Evolutionary conservation across 2,888 invertebrate species (phyloP).

Genomic region (Pyrrhosoma nymphula): DNA sequence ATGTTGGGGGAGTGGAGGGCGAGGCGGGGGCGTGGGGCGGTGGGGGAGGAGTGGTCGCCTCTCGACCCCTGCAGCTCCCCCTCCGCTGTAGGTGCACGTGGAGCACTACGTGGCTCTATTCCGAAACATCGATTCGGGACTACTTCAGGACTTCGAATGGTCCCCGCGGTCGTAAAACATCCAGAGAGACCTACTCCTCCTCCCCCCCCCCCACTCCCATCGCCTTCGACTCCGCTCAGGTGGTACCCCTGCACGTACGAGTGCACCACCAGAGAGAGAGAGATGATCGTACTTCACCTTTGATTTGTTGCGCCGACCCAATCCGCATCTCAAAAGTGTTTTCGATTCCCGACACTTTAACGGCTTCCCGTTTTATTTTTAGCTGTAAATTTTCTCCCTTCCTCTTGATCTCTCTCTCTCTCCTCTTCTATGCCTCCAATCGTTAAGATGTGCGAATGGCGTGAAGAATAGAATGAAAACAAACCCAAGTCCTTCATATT

Average conservation of each 20-base stretch:
- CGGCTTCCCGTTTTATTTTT: neutral
- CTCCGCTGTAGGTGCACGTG: neutral
- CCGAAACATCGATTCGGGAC: conserved; percentile 32
- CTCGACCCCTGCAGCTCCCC: neutral
- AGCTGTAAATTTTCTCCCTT: neutral
- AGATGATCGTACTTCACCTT: conserved; percentile 19
- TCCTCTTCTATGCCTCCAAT: neutral
- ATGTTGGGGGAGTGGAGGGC: neutral
- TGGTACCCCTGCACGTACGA: neutral
- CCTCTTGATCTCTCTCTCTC: neutral
- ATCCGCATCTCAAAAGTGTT: conserved; percentile 21
- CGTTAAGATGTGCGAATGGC: neutral
- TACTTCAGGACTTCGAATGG: conserved; percentile 14
- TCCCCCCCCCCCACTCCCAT: too few relatives aligned
- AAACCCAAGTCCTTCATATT: neutral
- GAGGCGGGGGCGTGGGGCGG: neutral
- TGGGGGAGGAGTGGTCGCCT: neutral
- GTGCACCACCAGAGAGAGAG: neutral
- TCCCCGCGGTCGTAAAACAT: conserved; percentile 10
- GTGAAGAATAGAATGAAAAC: neutral
- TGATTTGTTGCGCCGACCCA: conserved; percentile 4
- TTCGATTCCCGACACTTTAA: conserved; percentile 12
- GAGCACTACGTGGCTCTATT: conserved; percentile 24
- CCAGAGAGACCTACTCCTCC: neutral
- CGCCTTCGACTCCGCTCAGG: neutral